These are phyloP conservation scores for Drosophila mettleri DNA, from an alignment of 2,888 invertebrate species.

Conservation along the genomic window DNA sequence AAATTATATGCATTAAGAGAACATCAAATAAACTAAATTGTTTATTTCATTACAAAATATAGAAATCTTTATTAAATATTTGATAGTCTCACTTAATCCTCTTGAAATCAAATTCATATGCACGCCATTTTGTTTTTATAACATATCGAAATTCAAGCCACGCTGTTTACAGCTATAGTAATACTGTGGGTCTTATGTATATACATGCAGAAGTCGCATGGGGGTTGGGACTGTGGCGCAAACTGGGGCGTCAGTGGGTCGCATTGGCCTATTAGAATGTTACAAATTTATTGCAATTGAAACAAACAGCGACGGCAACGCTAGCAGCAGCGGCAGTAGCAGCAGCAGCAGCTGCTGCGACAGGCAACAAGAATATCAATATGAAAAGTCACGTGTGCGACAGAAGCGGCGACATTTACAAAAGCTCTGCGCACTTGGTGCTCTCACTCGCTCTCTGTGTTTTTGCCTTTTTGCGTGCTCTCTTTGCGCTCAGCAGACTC, in stretches of 20 bases:
- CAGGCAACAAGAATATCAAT: constrained; percentile 25
- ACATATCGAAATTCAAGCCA: constrained; percentile 11
- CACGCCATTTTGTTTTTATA: constrained; percentile 14
- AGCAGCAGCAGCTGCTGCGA: constrained; percentile 19
- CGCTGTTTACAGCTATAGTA: neutral
- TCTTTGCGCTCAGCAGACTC: constrained; percentile 41
- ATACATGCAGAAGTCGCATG: constrained; percentile 35
- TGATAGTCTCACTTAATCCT: neutral
- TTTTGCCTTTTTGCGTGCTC: constrained; percentile 28
- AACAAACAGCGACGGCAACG: constrained; percentile 65
- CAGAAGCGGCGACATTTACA: constrained; percentile 55
- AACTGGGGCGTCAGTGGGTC: constrained; percentile 48
- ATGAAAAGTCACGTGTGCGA: constrained; percentile 58
- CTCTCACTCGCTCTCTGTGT: constrained; percentile 27
- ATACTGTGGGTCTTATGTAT: constrained; percentile 16
- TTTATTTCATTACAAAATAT: too few species aligned
- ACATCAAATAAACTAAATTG: too few species aligned
- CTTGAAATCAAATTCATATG: neutral
- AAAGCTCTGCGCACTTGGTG: constrained; percentile 59
- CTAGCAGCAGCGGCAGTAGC: constrained; percentile 26
- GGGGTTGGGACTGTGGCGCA: constrained; percentile 9
- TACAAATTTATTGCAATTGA: constrained; percentile 81
- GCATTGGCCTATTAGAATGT: constrained; percentile 81
- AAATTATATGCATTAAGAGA: too few species aligned
- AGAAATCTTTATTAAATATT: neutral